Evolutionary conservation across 2,888 invertebrate genomes (phyloP).

Genomic region (Nebria salina): DNA sequence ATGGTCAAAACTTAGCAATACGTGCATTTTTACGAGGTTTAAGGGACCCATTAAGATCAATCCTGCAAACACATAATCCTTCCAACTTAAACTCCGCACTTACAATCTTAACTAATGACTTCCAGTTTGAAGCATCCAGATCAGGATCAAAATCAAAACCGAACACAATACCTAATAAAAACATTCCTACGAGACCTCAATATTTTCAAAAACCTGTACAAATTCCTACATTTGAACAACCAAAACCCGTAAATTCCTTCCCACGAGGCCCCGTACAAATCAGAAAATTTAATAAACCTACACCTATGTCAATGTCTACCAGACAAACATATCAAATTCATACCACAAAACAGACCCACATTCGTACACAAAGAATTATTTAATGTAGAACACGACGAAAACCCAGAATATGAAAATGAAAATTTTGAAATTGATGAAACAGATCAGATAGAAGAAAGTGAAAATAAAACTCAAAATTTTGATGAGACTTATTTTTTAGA

Average conservation of each 20-base stretch:
- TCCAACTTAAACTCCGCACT: background rate
- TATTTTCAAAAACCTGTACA: background rate
- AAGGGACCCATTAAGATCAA: background rate
- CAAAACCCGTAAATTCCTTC: background rate
- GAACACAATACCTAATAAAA: background rate
- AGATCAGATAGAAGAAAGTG: background rate
- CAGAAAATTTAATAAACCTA: background rate
- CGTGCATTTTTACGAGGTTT: slow-evolving; percentile 5
- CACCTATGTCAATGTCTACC: slow-evolving; percentile 13
- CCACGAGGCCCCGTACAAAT: background rate
- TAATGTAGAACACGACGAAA: slow-evolving; percentile 2
- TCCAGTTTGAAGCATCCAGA: slow-evolving; percentile 9
- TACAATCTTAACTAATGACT: slow-evolving; percentile 8
- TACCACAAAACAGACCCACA: background rate
- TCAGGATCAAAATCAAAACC: background rate
- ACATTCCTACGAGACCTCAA: background rate
- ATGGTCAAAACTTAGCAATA: background rate
- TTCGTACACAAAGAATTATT: background rate
- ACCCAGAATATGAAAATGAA: background rate
- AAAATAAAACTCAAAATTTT: background rate
- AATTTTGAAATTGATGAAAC: background rate
- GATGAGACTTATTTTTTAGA: background rate
- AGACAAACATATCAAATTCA: slow-evolving; percentile 1
- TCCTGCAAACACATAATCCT: slow-evolving; percentile 5
- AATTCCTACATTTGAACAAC: background rate